phyloP scores from a whole-genome alignment of 2,888 invertebrate genomes.

The Sipha maydis region DNA sequence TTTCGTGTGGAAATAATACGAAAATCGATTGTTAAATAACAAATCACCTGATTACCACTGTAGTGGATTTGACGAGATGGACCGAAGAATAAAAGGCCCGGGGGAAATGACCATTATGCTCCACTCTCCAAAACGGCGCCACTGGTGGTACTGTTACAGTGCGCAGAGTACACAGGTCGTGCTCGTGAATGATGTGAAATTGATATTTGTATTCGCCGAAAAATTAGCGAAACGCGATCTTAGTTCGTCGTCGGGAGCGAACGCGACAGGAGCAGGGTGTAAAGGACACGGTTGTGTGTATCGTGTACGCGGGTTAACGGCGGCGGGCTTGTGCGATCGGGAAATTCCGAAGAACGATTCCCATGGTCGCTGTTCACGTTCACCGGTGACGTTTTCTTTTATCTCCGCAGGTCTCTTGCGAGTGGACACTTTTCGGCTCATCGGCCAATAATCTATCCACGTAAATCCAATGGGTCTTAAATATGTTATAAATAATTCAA shows the following conservation, averaged over 20 bases:
- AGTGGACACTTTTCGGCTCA: conserved; percentile 47
- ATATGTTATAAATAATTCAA: conserved; percentile 44
- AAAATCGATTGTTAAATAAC: too few relatives aligned
- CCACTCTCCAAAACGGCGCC: too few relatives aligned
- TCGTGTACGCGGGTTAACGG: background rate
- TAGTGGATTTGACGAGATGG: too few relatives aligned
- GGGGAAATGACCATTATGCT: too few relatives aligned
- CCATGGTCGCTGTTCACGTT: conserved; percentile 32
- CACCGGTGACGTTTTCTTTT: conserved; percentile 44
- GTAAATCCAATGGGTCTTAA: conserved; percentile 27
- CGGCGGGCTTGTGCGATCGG: too few relatives aligned
- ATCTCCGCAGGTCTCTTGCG: conserved; percentile 16
- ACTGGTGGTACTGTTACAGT: too few relatives aligned
- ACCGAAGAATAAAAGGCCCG: too few relatives aligned
- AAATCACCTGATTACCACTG: too few relatives aligned
- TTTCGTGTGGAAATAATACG: too few relatives aligned
- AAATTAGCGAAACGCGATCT: conserved; percentile 33
- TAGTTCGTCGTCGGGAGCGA: background rate
- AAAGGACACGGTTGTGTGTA: background rate
- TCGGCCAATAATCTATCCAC: conserved; percentile 43
- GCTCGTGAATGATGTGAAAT: background rate
- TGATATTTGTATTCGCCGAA: background rate
- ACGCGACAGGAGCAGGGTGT: background rate
- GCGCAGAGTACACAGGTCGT: too few relatives aligned
- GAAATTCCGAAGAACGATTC: background rate